Conservation (phyloP, 2,113 vertebrate species). For the Mugil cephalus region DNA sequence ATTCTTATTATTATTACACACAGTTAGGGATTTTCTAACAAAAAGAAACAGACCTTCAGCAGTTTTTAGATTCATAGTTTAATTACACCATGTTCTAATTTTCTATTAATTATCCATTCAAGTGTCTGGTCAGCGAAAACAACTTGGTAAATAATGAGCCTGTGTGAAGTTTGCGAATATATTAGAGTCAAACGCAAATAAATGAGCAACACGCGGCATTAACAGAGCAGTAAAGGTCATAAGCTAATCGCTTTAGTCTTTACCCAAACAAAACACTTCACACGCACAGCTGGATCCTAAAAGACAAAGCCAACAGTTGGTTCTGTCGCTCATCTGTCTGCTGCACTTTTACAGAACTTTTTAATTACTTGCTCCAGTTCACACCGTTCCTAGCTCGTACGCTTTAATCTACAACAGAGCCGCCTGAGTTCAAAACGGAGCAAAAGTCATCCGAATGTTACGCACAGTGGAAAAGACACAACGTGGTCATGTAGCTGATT, state of each 20-base stretch:
- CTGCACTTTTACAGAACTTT: neutral
- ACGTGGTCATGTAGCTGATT: neutral
- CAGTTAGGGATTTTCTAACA: conserved; percentile 4
- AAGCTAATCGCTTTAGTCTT: conserved; percentile 32
- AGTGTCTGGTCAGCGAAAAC: conserved; percentile 72
- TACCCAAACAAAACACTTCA: conserved; percentile 36
- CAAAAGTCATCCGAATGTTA: neutral
- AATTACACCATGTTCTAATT: conserved; percentile 64
- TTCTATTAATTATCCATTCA: conserved; percentile 67
- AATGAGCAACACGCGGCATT: conserved; percentile 32
- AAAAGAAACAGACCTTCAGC: conserved; percentile 49
- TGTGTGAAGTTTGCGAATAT: conserved; percentile 46
- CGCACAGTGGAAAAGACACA: neutral
- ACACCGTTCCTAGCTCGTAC: neutral
- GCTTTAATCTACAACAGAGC: neutral
- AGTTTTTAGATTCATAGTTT: conserved; percentile 58
- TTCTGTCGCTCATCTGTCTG: neutral
- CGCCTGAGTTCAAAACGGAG: neutral
- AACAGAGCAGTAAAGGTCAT: conserved; percentile 56
- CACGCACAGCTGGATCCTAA: conserved; percentile 9
- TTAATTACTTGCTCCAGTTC: neutral
- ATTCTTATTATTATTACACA: neutral
- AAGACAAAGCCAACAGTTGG: neutral
- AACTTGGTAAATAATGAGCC: conserved; percentile 67
- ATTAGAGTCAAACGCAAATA: conserved; percentile 53